Base-by-base conservation (phyloP, 1,140 invertebrate species). In the Agrilus planipennis region DNA sequence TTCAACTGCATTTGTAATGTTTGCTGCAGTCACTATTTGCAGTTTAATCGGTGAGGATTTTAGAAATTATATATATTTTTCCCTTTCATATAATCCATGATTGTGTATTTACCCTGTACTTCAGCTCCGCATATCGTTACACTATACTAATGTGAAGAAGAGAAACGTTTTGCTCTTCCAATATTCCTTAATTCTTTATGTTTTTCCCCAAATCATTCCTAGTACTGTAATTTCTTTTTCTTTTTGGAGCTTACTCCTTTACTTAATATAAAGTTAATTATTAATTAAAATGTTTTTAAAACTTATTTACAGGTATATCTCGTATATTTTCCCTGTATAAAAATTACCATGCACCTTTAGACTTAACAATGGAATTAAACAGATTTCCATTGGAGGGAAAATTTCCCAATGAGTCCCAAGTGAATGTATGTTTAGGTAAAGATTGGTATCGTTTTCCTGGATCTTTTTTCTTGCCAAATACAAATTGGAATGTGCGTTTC, bases 391-490 rank as follows among this genome's bases (percentile, higher is more conserved):
- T 62, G 0, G 71, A 75, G 39, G 65, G 72, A 16, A 66, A 67
- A 34, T 50, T 78, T 34, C 63, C 72, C 4, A 60, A 71, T n/a
- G 68, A 72, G 38, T 59, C 69, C 20, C 66, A 76, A 36, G 75
- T 84, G 3, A 87, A 87, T 49, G 76, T 99, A 6, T 99, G 95
- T 63, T 76, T 92, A 50, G 94, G 92, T 10, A 98, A 98, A 70
- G 95, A 99, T 55, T 99, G 95, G 95, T 77, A 99, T 64, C 71
- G 95, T 25, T 99, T 87, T 62, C 93, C 95, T 0, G 85, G 83
- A 20, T 89, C 84, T 40, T 99, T 98, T 68, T 96, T 97, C 59
- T 70, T 99, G n/a, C 90, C 93, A 3, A 71, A 77, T 29, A 69
- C 68, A 2, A 67, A 68, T 23, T 74, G 89, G 77, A 75, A 79